Base-by-base conservation (phyloP, 1,140 invertebrate genomes). In the Drosophila erecta region DNA sequence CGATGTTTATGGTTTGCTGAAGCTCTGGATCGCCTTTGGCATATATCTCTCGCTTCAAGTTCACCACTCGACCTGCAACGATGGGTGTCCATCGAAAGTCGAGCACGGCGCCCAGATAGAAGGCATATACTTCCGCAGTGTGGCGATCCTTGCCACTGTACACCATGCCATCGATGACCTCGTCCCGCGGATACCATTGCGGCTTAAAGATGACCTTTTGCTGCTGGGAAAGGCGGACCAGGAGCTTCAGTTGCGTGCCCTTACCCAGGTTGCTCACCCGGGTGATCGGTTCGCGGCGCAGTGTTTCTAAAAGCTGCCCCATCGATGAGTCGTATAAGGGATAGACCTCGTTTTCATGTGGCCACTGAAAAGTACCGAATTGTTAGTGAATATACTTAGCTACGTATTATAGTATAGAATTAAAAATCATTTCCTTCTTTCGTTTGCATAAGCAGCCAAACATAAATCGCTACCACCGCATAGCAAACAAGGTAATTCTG, bases 111-210 rank as follows among this genome's bases (percentile, higher is more conserved):
- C 96, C 96, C 64, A 98, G 93, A 93, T 98, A 97, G 93, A 98
- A 98, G n/a, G 96, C 96, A 78, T 97, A 95, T n/a, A 98, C 96
- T 94, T 99, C 98, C n/a, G 97, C 97, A 92, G 97, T 97, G 89
- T 98, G 97, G 11, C 98, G 93, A 92, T 99, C 98, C 92, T 96
- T 96, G 15, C 98, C 98, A 47, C 95, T 94, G 93, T 98, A 98
- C 10, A 98, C 96, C 38, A 94, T 93, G 3, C 96, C 97, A 72
- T 95, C 93, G 49, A 98, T 95, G 6, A 98, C 91, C 81, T 95
- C 93, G 62, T 95, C 94, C 84, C 96, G 93, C 7, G 94, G 90
- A 92, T 98, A 98, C 95, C 97, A 97, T 91, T 96, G 96, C 24
- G 98, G 98, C 93, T 99, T 99, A 83, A 98, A 98, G 43, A 97